Percentiles rank a stretch among this genome's conserved stretches.
Conservation (phyloP, 2,888 invertebrate genomes). For the Thyatira batis region DNA sequence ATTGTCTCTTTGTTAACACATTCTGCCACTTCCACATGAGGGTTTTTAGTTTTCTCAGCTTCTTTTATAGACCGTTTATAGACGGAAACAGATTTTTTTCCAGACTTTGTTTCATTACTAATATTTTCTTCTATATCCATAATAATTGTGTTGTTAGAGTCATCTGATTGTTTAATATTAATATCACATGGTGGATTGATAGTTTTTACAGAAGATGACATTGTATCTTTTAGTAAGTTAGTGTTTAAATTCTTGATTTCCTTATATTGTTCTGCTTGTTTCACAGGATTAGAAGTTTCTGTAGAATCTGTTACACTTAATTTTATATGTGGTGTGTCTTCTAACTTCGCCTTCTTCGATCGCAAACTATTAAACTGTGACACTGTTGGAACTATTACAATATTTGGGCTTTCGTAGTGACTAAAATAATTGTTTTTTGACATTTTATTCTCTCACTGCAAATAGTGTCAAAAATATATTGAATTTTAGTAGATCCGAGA, state of each 20-base stretch:
- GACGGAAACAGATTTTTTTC: no score
- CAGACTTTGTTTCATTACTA: background rate
- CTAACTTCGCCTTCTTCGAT: conserved; percentile 22
- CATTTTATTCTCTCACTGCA: conserved; percentile 15
- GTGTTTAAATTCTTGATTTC: background rate
- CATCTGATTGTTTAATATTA: background rate
- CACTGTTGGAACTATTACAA: conserved; percentile 36
- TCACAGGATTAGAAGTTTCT: background rate
- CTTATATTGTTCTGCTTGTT: background rate
- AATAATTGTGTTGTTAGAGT: background rate
- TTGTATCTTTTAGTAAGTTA: background rate
- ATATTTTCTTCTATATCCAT: background rate
- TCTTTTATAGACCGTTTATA: no score
- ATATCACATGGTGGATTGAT: background rate
- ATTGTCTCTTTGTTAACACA: background rate
- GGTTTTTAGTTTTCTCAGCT: no score
- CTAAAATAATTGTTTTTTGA: conserved; percentile 21
- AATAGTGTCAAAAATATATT: background rate
- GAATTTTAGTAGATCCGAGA: no score
- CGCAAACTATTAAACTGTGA: conserved; percentile 14
- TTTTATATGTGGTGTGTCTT: background rate
- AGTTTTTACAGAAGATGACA: background rate
- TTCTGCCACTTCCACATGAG: background rate
- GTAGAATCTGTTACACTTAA: background rate
- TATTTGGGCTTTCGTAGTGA: conserved; percentile 39